These are phyloP conservation scores for Oconnorella tubifera DNA, from an alignment of 2,888 invertebrate genomes.

Conservation along the genomic window DNA sequence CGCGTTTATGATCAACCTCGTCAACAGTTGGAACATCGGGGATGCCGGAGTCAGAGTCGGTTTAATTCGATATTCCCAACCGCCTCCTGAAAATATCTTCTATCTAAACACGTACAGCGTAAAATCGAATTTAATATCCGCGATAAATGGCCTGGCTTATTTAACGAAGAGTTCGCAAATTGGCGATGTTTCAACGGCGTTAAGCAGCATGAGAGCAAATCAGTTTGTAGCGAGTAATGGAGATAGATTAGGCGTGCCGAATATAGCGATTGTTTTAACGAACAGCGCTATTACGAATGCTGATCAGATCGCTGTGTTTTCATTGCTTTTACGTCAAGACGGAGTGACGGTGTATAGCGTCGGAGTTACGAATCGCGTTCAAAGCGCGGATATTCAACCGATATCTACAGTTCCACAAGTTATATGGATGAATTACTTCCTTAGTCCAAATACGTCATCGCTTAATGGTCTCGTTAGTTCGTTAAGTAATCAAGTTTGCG, in stretches of 20 bases:
- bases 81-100: not conserved
- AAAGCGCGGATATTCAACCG: not conserved
- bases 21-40: not conserved
- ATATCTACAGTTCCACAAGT: not conserved
- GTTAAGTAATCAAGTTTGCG: not conserved
- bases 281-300: conserved; percentile 5
- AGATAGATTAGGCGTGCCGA: conserved; percentile 20
- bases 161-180: no score
- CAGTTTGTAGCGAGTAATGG: conserved; percentile 9
- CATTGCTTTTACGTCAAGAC: not conserved
- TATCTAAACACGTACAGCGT: conserved; percentile 1
- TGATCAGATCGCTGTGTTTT: conserved; percentile 6
- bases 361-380: not conserved
- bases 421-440: not conserved
- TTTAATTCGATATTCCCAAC: not conserved
- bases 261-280: conserved; percentile 14
- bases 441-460: not conserved
- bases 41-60: not conserved
- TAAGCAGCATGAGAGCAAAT: conserved; percentile 14
- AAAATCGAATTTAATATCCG: not conserved
- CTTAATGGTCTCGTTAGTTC: not conserved
- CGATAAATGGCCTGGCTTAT: not conserved
- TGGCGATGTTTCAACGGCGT: not conserved
- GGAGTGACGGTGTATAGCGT: conserved; percentile 8
- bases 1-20: not conserved